These are phyloP conservation scores for Hypanus sabinus DNA, from an alignment of 2,113 vertebrate genomes.

Conservation along the genomic window DNA sequence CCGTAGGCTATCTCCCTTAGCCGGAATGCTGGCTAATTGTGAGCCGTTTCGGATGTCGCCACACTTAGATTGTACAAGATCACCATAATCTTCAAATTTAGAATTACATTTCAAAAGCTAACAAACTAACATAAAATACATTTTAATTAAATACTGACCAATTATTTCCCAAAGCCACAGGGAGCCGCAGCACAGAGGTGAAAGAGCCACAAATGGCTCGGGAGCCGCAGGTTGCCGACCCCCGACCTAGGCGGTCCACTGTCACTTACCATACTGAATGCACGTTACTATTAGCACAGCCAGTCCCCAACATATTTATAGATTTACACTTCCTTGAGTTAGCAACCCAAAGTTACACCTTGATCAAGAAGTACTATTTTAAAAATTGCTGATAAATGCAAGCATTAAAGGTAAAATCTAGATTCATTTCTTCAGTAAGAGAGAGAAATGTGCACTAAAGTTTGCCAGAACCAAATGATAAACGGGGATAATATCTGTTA, in stretches of 20 bases:
- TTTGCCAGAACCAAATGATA: not conserved
- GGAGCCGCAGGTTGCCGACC: too few relatives aligned
- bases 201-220: too few relatives aligned
- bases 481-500: not conserved
- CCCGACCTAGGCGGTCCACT: not conserved
- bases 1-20: too few relatives aligned
- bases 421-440: not conserved
- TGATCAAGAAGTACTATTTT: not conserved
- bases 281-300: not conserved
- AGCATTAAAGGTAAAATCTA: not conserved
- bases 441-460: not conserved
- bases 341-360: not conserved
- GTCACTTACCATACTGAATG: not conserved
- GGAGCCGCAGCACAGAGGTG: too few relatives aligned
- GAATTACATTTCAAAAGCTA: too few relatives aligned
- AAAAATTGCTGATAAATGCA: not conserved
- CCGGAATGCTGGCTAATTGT: too few relatives aligned
- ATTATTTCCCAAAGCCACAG: too few relatives aligned
- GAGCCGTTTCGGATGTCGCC: too few relatives aligned
- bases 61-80: too few relatives aligned
- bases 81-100: too few relatives aligned
- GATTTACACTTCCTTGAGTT: not conserved
- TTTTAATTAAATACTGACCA: too few relatives aligned
- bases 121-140: too few relatives aligned
- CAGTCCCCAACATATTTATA: not conserved